Evolutionary conservation across 92 coral and sea anemone species (phyloP).

Genomic region (Meandrina meandrites): DNA sequence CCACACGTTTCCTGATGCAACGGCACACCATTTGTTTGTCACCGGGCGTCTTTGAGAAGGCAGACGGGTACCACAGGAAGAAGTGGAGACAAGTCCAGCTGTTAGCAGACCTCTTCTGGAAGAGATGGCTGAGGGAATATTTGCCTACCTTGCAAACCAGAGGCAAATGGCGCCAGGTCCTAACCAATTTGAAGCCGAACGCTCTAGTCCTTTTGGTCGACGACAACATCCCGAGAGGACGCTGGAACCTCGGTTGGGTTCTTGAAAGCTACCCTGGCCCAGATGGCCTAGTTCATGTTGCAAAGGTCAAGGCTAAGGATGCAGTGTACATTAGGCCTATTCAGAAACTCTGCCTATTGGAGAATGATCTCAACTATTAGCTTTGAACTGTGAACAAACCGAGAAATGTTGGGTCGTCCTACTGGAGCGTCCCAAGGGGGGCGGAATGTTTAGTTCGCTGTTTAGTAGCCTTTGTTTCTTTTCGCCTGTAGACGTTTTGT

Average conservation of each 20-base stretch:
- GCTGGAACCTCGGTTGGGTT: constrained; percentile 63
- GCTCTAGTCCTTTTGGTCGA: constrained; percentile 30
- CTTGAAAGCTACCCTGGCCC: constrained; percentile 57
- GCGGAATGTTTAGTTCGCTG: too few species aligned
- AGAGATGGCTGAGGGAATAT: constrained; percentile 3
- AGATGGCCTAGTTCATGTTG: constrained; percentile 56
- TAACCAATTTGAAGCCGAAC: constrained; percentile 37
- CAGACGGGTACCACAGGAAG: constrained; percentile 30
- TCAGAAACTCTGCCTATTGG: constrained; percentile 67
- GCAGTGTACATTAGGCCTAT: constrained; percentile 54
- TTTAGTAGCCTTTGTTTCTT: too few species aligned
- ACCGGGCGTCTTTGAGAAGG: constrained; percentile 50
- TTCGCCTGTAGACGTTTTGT: too few species aligned
- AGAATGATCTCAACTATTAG: constrained; percentile 21
- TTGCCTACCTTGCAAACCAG: constrained; percentile 49
- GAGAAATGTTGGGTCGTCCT: too few species aligned
- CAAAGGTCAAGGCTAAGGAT: constrained; percentile 52
- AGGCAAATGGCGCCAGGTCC: constrained; percentile 43
- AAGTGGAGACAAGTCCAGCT: constrained; percentile 63
- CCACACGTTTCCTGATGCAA: constrained; percentile 62
- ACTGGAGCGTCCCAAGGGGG: too few species aligned
- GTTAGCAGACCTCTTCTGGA: constrained; percentile 37
- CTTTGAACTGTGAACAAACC: background rate
- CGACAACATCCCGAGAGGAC: constrained; percentile 30
- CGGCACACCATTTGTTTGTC: constrained; percentile 39